Percentiles rank a stretch among this genome's conserved stretches.
Conservation (phyloP, 64 coral and sea anemone genomes). For the Montipora efflorescens region DNA sequence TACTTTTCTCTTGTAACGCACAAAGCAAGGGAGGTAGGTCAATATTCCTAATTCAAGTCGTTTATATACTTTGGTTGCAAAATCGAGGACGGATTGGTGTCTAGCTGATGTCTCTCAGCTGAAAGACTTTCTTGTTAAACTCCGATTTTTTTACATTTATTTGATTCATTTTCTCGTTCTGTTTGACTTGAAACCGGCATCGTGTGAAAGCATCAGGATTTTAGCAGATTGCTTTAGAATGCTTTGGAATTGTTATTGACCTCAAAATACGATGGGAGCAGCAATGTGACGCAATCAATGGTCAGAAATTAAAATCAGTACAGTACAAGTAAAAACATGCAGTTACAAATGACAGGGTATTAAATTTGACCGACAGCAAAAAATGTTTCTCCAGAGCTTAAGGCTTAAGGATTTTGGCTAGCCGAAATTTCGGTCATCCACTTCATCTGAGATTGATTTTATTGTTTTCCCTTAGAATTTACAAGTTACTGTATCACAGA, state of each 20-base stretch:
- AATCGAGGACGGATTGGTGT: neutral
- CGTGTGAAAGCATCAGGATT: neutral
- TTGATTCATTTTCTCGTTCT: neutral
- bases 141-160: neutral
- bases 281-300: neutral
- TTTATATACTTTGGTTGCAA: neutral
- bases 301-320: no score
- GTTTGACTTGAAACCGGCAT: neutral
- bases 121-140: neutral
- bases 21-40: slow-evolving; percentile 12
- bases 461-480: neutral
- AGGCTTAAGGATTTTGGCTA: no score
- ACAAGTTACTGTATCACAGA: neutral
- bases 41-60: neutral
- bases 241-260: neutral
- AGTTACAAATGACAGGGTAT: neutral
- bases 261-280: neutral
- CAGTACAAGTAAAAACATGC: no score
- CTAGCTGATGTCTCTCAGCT: neutral
- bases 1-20: neutral
- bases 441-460: no score
- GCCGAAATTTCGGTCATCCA: no score
- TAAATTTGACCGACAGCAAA: neutral
- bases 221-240: neutral
- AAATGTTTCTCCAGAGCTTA: no score